Evolutionary conservation across 2,888 invertebrate species (phyloP), one percentile per base, ranked within the genome.

Genomic region (Dendrolimus pini): DNA sequence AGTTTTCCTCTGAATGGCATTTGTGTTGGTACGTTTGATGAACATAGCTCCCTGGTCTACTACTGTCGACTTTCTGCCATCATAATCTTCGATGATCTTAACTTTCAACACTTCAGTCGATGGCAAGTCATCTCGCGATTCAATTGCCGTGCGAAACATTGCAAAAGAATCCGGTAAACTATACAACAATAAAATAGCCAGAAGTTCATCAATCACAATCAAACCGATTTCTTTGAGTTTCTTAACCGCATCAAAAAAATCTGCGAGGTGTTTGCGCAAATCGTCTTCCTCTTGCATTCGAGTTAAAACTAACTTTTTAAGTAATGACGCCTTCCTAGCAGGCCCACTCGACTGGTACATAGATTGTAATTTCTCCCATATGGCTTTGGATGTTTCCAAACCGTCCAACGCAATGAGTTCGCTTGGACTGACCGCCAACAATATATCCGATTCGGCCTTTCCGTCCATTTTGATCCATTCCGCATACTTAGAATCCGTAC

Each of bases 131-230:
- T 63, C 64, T n/a, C 62, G 60, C 12, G 62, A 62, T 59, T 66
- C 64, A 13, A 66, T 66, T 56, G 63, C 65, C 41, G 62, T 65
- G 3, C 60, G 62, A 58, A 65, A 65, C 63, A 63, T 63, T 9
- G 57, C 55, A 56, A 62, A 65, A n/a, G 60, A 64, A 61, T 62
- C 60, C 13, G 62, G 62, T 41, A 64, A 56, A 57, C 62, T 63
- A 54, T 65, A 60, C 7, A 62, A 41, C 52, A 62, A 41, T 55
- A 61, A 42, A 9, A 42, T 42, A 1, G 10, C 42, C 42, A 42
- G 10, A 42, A 42, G 7, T 42, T 42, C 42, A 10, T 42, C 42
- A 9, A 42, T 42, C 10, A 42, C 42, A 9, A 42, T 10, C 7
- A 42, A 10, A 42, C 10, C 42, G 42, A 10, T 10, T 14, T 14